These are phyloP conservation scores for Barypeithes pellucidus DNA, from an alignment of 2,888 invertebrate genomes.

Conservation along the genomic window DNA sequence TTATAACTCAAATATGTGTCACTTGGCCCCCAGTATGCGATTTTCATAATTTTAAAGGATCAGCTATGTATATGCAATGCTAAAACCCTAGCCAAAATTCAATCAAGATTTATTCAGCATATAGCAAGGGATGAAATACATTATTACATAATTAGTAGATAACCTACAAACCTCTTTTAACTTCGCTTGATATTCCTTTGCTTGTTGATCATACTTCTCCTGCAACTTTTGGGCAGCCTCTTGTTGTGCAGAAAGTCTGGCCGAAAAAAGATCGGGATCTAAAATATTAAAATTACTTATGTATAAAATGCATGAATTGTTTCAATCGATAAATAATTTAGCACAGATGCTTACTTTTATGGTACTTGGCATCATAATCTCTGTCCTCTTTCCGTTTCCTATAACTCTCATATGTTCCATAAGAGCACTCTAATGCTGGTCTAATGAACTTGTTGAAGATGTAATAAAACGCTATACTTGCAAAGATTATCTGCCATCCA, in stretches of 20 bases:
- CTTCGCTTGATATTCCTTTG: constrained; percentile 65
- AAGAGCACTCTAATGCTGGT: constrained; percentile 60
- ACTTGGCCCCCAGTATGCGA: too few species aligned
- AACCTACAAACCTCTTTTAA: constrained; percentile 65
- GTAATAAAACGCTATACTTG: constrained; percentile 62
- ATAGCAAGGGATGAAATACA: too few species aligned
- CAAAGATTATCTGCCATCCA: constrained; percentile 69
- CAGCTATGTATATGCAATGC: too few species aligned
- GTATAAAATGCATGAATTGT: too few species aligned
- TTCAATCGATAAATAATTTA: background rate
- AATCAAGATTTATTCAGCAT: too few species aligned
- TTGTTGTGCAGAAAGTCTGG: constrained; percentile 67
- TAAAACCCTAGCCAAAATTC: too few species aligned
- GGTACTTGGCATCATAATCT: constrained; percentile 70
- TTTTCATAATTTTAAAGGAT: too few species aligned
- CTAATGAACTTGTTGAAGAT: constrained; percentile 65
- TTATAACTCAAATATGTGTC: too few species aligned
- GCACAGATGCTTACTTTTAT: constrained; percentile 67
- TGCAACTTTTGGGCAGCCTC: constrained; percentile 68
- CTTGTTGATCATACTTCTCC: constrained; percentile 67
- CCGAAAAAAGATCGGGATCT: constrained; percentile 70
- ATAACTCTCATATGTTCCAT: constrained; percentile 59
- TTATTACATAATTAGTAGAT: constrained; percentile 8
- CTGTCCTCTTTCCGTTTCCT: constrained; percentile 64
- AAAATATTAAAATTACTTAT: background rate